Percentiles rank a stretch among this genome's conserved stretches.
These are phyloP conservation scores for Zaprionus kolodkinae DNA, from an alignment of 1,140 invertebrate species.

Conservation along the genomic window DNA sequence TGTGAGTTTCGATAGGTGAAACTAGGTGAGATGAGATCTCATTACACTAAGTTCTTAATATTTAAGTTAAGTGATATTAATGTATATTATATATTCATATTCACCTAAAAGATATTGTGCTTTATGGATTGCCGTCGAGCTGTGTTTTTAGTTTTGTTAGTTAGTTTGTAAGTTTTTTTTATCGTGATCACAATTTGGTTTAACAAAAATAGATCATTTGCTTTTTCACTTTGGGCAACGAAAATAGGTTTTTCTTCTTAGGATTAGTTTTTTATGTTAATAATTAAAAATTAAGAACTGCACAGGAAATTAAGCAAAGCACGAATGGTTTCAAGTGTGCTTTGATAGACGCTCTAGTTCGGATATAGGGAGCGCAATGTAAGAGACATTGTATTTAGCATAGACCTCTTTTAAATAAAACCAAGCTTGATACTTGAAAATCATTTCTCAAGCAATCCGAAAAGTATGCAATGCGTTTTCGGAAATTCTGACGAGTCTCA, in stretches of 20 bases:
- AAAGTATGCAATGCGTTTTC: not conserved
- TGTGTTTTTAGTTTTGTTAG: slow-evolving; percentile 12
- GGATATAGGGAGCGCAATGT: too few relatives aligned
- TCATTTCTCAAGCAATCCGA: slow-evolving; percentile 1
- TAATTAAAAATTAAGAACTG: too few relatives aligned
- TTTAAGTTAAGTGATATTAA: not conserved
- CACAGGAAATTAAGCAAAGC: too few relatives aligned
- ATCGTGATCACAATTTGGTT: slow-evolving; percentile 66
- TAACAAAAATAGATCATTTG: slow-evolving; percentile 48
- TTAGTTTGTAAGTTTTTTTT: not conserved
- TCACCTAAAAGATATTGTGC: slow-evolving; percentile 33
- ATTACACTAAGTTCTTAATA: slow-evolving; percentile 8
- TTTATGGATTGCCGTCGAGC: too few relatives aligned
- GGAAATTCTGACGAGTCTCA: not conserved
- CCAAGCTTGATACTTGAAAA: not conserved
- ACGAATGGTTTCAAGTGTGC: too few relatives aligned
- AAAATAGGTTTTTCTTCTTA: slow-evolving; percentile 23
- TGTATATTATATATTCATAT: too few relatives aligned
- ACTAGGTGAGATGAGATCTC: slow-evolving; percentile 32
- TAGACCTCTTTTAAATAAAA: too few relatives aligned
- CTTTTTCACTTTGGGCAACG: slow-evolving; percentile 53
- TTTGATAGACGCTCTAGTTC: too few relatives aligned
- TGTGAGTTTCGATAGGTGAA: slow-evolving; percentile 32
- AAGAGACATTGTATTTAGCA: too few relatives aligned
- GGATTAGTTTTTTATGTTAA: too few relatives aligned